Base-by-base conservation (phyloP, 2,113 vertebrate species). In the Hyla sarda region DNA sequence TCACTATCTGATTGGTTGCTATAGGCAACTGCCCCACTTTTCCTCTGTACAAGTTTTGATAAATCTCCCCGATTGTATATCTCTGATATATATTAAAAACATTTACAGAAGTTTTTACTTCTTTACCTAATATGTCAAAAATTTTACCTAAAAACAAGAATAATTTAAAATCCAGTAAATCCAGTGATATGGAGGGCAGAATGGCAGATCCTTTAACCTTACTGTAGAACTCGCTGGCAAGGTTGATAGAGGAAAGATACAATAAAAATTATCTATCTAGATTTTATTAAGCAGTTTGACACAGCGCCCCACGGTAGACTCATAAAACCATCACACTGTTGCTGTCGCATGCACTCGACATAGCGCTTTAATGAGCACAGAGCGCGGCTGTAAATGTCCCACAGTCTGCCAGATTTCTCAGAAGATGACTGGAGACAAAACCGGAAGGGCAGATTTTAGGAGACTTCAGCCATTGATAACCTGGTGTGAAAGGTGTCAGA, bases 251-350 rank as follows among this genome's bases (percentile, higher is more conserved):
- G 84, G 67, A 52, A 67, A 69, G 47, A 67, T 62, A 28, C 60
- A 52, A 79, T 79, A 79, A 85, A 85, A 85, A 79, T 28, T 28
- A 84, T 65, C 45, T 73, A 73, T 77, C 83, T 32, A n/a, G 83
- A 67, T 85, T 85, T 67, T 85, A 85, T 62, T 48, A 85, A 85
- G 58, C 45, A 19, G 25, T 67, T 34, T 85, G 73, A 85, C 83
- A 78, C 30, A 2, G 50, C 37, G 50, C 67, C 82, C 82, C 73
- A 37, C 30, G 34, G 83, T 78, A 52, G 74, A 13, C 73, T 77
- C 83, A 69, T 85, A 85, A 85, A 85, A 60, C 73, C 25, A 76
- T 78, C 73, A 85, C 76, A 32, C 45, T 65, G 50, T 50, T 58
- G 71, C 34, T 76, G 71, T 62, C 52, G 58, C 54, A 30, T 60